Conservation (phyloP, 2,888 invertebrate genomes). For the Noctua pronuba region DNA sequence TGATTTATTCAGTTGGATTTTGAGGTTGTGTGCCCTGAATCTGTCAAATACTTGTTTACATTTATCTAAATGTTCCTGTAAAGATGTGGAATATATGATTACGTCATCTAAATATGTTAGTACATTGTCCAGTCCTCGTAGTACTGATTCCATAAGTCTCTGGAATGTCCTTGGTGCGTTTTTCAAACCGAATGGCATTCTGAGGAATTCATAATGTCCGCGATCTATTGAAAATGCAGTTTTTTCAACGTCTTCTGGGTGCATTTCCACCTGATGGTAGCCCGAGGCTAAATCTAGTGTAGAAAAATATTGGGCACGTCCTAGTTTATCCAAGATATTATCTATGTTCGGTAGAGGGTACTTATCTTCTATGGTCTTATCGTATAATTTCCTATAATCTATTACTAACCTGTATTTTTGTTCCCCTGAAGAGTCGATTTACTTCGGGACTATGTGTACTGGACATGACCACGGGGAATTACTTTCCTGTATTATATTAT, state of each 20-base stretch:
- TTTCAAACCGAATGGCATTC: not conserved
- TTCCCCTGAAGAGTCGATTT: not conserved
- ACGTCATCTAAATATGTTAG: not conserved
- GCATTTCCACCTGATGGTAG: conserved; percentile 10
- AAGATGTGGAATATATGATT: not conserved
- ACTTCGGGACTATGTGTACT: not conserved
- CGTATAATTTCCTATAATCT: conserved; percentile 3
- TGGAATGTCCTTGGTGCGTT: conserved; percentile 1
- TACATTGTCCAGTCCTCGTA: conserved; percentile 3
- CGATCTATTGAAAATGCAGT: not conserved
- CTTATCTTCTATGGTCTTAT: not conserved
- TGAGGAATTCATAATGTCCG: conserved; percentile 4
- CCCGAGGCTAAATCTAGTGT: not conserved
- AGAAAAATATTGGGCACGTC: conserved; percentile 63
- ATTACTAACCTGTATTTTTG: conserved; percentile 13
- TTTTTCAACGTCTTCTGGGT: not conserved
- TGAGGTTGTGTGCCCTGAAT: not conserved
- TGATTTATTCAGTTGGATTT: conserved; percentile 23
- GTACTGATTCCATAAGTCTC: not conserved
- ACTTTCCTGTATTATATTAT: conserved; percentile 38
- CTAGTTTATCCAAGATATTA: conserved; percentile 1
- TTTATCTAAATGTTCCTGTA: not conserved
- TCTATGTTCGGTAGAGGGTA: conserved; percentile 3
- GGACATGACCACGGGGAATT: conserved; percentile 34
- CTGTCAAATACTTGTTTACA: not conserved